Percentiles rank a stretch among this genome's conserved stretches.
Evolutionary conservation across 2,888 invertebrate species (phyloP).

Genomic region (Hipparchia sbordonii): DNA sequence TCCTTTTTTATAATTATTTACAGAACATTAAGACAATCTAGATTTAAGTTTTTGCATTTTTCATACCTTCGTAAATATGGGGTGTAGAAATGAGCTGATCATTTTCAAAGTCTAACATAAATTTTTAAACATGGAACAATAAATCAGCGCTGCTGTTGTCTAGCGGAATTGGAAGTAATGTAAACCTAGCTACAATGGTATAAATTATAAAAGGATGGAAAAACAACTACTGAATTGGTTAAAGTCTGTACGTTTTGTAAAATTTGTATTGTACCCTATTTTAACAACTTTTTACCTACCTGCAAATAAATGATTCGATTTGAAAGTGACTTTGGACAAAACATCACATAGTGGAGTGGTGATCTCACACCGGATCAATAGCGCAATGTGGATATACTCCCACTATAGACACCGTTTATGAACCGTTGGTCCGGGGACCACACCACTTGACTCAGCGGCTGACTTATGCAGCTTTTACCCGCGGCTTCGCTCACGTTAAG

Average conservation of each 20-base stretch:
- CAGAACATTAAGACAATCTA: slow-evolving; percentile 33
- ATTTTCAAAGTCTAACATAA: slow-evolving; percentile 15
- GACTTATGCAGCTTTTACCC: too few relatives aligned
- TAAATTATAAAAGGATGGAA: background rate
- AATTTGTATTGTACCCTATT: background rate
- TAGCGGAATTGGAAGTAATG: slow-evolving; percentile 10
- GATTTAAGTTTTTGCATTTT: slow-evolving; percentile 32
- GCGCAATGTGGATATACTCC: too few relatives aligned
- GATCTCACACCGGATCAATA: too few relatives aligned
- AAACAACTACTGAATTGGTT: too few relatives aligned
- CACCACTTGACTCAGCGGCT: too few relatives aligned
- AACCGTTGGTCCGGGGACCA: too few relatives aligned
- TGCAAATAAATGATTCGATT: too few relatives aligned
- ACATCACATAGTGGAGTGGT: too few relatives aligned
- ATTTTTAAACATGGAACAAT: slow-evolving; percentile 15
- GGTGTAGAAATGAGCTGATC: slow-evolving; percentile 10
- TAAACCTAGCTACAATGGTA: background rate
- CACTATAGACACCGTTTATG: too few relatives aligned
- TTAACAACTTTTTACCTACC: too few relatives aligned
- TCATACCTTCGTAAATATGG: slow-evolving; percentile 13
- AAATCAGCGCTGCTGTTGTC: slow-evolving; percentile 15
- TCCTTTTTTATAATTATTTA: slow-evolving; percentile 41
- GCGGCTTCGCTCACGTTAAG: too few relatives aligned
- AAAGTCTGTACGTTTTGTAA: background rate
- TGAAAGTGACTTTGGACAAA: too few relatives aligned